Percentiles rank a stretch among this genome's conserved stretches.
Conservation (phyloP, 64 coral and sea anemone species). For the Montipora foliosa region DNA sequence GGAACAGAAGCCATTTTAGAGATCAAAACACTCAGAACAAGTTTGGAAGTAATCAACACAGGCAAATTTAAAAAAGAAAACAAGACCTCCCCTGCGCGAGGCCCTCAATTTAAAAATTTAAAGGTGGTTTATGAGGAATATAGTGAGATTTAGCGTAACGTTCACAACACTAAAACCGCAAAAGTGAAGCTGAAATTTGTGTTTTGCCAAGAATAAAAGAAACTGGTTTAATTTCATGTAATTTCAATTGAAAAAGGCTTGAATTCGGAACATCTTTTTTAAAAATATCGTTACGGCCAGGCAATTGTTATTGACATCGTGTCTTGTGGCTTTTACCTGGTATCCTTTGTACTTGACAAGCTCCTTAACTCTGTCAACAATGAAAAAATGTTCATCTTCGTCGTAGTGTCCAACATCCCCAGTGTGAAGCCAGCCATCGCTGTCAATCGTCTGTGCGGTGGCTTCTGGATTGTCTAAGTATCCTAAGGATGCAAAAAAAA, state of each 20-base stretch:
- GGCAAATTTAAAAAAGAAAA: too few relatives aligned
- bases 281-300: too few relatives aligned
- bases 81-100: too few relatives aligned
- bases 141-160: not conserved
- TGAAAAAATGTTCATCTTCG: constrained; percentile 74
- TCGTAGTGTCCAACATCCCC: constrained; percentile 88
- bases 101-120: not conserved
- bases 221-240: too few relatives aligned
- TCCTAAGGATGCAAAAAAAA: not conserved
- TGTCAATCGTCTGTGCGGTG: constrained; percentile 59
- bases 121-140: not conserved
- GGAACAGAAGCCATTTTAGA: too few relatives aligned
- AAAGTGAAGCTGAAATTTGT: not conserved
- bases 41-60: too few relatives aligned
- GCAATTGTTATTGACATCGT: too few relatives aligned
- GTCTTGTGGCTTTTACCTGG: constrained; percentile 17
- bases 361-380: constrained; percentile 78
- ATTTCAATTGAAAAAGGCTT: too few relatives aligned
- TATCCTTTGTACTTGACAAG: constrained; percentile 81
- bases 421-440: constrained; percentile 78
- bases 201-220: too few relatives aligned
- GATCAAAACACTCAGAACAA: too few relatives aligned
- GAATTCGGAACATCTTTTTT: too few relatives aligned
- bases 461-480: constrained; percentile 69
- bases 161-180: not conserved